Conservation (phyloP, 2,113 vertebrate genomes). For the Nerophis lumbriciformis region DNA sequence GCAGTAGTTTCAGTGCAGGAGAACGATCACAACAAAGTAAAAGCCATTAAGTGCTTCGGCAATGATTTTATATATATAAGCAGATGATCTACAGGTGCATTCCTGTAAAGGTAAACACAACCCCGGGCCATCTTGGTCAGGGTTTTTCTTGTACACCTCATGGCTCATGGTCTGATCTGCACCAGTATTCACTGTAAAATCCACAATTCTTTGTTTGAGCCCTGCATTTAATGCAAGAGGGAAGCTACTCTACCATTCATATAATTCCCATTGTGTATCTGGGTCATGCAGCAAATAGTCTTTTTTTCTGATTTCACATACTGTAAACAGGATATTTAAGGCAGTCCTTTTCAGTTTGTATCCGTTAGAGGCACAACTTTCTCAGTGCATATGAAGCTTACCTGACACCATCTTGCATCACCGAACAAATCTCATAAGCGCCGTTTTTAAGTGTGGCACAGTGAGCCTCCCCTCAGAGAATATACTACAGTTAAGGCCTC, state of each 20-base stretch:
- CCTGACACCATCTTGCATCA: conserved; percentile 39
- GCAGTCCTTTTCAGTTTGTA: conserved; percentile 62
- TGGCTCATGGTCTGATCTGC: conserved; percentile 71
- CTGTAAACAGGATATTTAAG: conserved; percentile 70
- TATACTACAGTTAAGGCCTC: too few species aligned
- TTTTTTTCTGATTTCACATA: conserved; percentile 32
- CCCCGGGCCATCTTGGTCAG: conserved; percentile 48
- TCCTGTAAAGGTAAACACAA: conserved; percentile 54
- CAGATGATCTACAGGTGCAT: conserved; percentile 68
- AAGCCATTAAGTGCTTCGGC: conserved; percentile 48
- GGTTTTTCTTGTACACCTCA: conserved; percentile 46
- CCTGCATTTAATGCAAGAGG: conserved; percentile 18
- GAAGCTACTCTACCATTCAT: conserved; percentile 11
- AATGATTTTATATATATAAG: conserved; percentile 61
- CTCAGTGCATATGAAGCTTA: conserved; percentile 59
- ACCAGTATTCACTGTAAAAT: conserved; percentile 64
- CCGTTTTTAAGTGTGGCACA: background rate
- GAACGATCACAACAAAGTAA: conserved; percentile 53
- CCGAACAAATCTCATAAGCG: conserved; percentile 16
- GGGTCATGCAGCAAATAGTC: conserved; percentile 15
- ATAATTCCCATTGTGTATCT: conserved; percentile 27
- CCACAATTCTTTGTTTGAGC: conserved; percentile 32
- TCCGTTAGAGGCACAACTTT: conserved; percentile 55
- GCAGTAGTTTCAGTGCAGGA: conserved; percentile 61
- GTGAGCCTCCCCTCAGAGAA: too few species aligned